phyloP scores from a whole-genome alignment of 2,797 vertebrate species.

The Pseudochaenichthys georgianus region DNA sequence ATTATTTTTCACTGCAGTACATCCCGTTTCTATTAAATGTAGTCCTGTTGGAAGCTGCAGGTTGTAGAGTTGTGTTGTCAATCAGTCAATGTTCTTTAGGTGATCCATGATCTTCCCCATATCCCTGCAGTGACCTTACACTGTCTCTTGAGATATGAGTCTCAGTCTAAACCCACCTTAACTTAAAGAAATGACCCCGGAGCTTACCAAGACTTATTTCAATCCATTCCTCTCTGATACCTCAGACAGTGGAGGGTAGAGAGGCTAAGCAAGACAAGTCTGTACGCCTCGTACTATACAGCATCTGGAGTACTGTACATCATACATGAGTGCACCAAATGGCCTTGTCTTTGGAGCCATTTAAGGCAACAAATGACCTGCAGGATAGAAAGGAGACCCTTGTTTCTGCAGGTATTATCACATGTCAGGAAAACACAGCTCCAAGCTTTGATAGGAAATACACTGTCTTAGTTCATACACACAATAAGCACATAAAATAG shows the following conservation, averaged over 20 bases:
- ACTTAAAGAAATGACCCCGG: conserved; percentile 67
- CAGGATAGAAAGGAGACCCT: conserved; percentile 12
- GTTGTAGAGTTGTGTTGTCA: not conserved
- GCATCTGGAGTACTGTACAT: conserved; percentile 42
- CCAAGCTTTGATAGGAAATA: not conserved
- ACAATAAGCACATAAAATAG: too few relatives aligned
- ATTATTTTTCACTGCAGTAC: not conserved
- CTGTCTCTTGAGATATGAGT: conserved; percentile 63
- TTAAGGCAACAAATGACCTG: conserved; percentile 55
- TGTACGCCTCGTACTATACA: conserved; percentile 51
- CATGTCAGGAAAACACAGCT: conserved; percentile 5
- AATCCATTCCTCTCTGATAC: conserved; percentile 62
- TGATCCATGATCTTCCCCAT: conserved; percentile 15
- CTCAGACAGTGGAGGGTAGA: conserved; percentile 62
- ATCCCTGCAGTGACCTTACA: conserved; percentile 59
- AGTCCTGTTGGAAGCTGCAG: not conserved
- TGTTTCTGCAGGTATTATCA: conserved; percentile 12
- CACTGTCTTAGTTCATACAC: not conserved
- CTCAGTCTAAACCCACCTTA: conserved; percentile 61
- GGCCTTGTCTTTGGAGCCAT: conserved; percentile 64
- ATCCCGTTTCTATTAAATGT: not conserved
- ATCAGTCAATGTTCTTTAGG: conserved; percentile 1
- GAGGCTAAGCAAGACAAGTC: conserved; percentile 75
- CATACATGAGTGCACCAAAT: conserved; percentile 62
- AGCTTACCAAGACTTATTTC: conserved; percentile 51